These are phyloP conservation scores for Pogonophryne albipinna DNA, from an alignment of 2,797 vertebrate species.

Conservation along the genomic window DNA sequence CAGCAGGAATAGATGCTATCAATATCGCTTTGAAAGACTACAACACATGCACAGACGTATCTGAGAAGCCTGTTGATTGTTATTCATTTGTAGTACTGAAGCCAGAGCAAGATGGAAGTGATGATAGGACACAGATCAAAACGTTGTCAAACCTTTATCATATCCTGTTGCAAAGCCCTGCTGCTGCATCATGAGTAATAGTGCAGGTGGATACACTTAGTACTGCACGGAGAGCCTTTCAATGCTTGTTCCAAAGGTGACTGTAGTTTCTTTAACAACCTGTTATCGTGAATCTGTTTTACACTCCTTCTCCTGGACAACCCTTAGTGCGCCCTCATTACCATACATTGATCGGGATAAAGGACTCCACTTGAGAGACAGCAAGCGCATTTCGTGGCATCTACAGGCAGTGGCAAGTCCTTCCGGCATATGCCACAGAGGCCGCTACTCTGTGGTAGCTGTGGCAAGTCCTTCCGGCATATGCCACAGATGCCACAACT, in stretches of 20 bases:
- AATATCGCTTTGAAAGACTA: slow-evolving; percentile 42
- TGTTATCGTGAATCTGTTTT: slow-evolving; percentile 54
- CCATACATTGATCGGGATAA: slow-evolving; percentile 76
- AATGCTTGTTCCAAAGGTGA: slow-evolving; percentile 44
- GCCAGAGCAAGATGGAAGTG: slow-evolving; percentile 41
- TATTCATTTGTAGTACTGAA: slow-evolving; percentile 24
- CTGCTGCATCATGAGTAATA: slow-evolving; percentile 39
- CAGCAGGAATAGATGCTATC: slow-evolving; percentile 36
- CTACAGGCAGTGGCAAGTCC: no score
- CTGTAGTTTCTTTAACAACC: slow-evolving; percentile 53
- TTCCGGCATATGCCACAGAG: no score
- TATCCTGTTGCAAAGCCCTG: slow-evolving; percentile 17
- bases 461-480: no score
- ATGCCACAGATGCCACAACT: no score
- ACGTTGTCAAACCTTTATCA: slow-evolving; percentile 31
- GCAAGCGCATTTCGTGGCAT: no score
- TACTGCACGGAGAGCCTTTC: slow-evolving; percentile 24
- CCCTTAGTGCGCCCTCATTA: slow-evolving; percentile 70
- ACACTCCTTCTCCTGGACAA: slow-evolving; percentile 55
- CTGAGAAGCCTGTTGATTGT: slow-evolving; percentile 55
- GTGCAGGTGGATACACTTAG: slow-evolving; percentile 36
- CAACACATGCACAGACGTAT: slow-evolving; percentile 19
- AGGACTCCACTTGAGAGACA: slow-evolving; percentile 62
- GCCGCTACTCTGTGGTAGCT: no score
- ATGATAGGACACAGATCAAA: slow-evolving; percentile 47